Evolutionary conservation across 2,797 vertebrate genomes (phyloP).

Genomic region (Myotis planiceps): DNA sequence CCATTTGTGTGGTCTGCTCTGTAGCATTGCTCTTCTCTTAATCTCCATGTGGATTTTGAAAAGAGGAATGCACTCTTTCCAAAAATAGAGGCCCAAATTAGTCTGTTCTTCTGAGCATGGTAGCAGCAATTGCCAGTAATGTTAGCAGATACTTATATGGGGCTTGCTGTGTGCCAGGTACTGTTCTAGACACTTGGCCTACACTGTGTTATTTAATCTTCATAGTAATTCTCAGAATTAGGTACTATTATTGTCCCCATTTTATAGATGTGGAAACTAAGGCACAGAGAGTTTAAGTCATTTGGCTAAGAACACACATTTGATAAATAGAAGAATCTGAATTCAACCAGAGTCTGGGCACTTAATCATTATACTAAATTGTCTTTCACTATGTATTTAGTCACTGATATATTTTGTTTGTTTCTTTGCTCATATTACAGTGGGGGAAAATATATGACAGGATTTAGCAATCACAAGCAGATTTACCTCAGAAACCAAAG

Average conservation of each 20-base stretch:
- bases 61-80: not conserved
- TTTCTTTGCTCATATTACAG: not conserved
- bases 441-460: not conserved
- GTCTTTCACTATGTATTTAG: not conserved
- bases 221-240: not conserved
- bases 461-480: not conserved
- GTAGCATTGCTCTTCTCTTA: not conserved
- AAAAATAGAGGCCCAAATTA: not conserved
- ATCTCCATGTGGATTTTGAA: not conserved
- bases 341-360: not conserved
- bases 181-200: not conserved
- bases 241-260: not conserved
- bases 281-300: not conserved
- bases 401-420: not conserved
- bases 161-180: not conserved
- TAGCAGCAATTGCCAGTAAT: not conserved
- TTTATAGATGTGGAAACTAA: not conserved
- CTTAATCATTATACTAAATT: not conserved
- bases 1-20: not conserved
- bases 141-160: not conserved
- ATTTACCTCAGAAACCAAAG: not conserved
- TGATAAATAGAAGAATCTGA: not conserved
- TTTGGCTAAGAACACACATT: not conserved
- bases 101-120: not conserved
- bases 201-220: not conserved